A percentile compares a stretch with the other conserved stretches of the same genome.
phyloP scores from a whole-genome alignment of 2,888 invertebrate genomes.

The Cantharis lateralis region DNA sequence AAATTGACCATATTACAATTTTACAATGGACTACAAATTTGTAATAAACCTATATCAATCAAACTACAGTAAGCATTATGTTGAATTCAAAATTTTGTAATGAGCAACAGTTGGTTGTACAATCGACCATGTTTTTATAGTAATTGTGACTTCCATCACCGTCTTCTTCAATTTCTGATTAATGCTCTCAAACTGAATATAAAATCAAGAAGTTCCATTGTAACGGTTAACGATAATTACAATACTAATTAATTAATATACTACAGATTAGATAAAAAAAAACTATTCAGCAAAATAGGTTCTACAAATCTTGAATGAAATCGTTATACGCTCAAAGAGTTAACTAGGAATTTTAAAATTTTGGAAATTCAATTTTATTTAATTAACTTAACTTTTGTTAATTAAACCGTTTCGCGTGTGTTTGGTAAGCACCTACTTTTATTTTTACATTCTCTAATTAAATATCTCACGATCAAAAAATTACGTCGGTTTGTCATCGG shows the following conservation, averaged over 20 bases:
- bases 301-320: not conserved
- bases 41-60: not conserved
- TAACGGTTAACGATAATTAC: slow-evolving; percentile 2
- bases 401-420: not conserved
- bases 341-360: not conserved
- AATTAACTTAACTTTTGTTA: not conserved
- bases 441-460: not conserved
- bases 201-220: not conserved
- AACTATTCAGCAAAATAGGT: not conserved
- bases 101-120: slow-evolving; percentile 2
- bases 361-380: not conserved
- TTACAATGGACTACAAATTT: not conserved
- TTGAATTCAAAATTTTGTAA: slow-evolving; percentile 1
- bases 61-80: not conserved
- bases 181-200: not conserved
- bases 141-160: not conserved
- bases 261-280: not conserved
- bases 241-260: not conserved
- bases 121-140: not conserved
- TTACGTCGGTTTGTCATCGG: not conserved
- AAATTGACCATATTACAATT: not conserved
- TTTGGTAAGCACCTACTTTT: not conserved
- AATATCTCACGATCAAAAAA: not conserved
- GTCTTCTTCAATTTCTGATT: not conserved
- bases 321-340: not conserved